These are phyloP conservation scores for Cabera pusaria DNA, from an alignment of 2,888 invertebrate species.

Conservation along the genomic window DNA sequence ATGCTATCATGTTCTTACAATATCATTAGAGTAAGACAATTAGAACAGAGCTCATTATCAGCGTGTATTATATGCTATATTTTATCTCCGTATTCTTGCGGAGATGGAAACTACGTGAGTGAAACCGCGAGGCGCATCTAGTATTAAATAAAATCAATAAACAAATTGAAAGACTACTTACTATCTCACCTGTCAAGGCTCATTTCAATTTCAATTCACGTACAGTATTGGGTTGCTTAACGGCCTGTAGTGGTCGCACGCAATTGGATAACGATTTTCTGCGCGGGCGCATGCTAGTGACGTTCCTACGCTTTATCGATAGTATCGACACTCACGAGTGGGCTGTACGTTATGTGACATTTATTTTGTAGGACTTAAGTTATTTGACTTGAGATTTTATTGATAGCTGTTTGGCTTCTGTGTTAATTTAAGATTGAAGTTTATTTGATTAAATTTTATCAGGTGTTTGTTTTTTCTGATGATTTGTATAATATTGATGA, in stretches of 20 bases:
- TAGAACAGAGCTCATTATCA: too few relatives aligned
- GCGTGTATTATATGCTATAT: too few relatives aligned
- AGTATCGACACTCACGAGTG: slow-evolving; percentile 41
- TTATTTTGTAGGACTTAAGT: slow-evolving; percentile 7
- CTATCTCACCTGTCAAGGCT: slow-evolving; percentile 5
- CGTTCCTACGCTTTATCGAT: slow-evolving; percentile 24
- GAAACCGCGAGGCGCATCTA: too few relatives aligned
- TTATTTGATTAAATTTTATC: slow-evolving; percentile 16
- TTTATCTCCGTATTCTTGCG: too few relatives aligned
- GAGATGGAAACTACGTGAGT: too few relatives aligned
- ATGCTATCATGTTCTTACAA: too few relatives aligned
- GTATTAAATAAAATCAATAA: too few relatives aligned
- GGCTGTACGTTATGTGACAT: slow-evolving; percentile 7
- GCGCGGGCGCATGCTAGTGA: slow-evolving; percentile 48
- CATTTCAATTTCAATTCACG: slow-evolving; percentile 46
- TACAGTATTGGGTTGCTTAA: slow-evolving; percentile 54
- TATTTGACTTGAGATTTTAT: slow-evolving; percentile 7
- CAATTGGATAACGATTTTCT: slow-evolving; percentile 70
- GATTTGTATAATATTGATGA: too few relatives aligned
- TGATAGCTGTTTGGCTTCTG: slow-evolving; percentile 6
- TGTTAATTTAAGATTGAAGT: not conserved
- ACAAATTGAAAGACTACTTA: too few relatives aligned
- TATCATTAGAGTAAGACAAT: too few relatives aligned
- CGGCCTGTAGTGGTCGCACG: slow-evolving; percentile 46
- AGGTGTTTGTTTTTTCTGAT: not conserved